Conservation (phyloP, 2,113 vertebrate species). For the Xyliphius kryptos region DNA sequence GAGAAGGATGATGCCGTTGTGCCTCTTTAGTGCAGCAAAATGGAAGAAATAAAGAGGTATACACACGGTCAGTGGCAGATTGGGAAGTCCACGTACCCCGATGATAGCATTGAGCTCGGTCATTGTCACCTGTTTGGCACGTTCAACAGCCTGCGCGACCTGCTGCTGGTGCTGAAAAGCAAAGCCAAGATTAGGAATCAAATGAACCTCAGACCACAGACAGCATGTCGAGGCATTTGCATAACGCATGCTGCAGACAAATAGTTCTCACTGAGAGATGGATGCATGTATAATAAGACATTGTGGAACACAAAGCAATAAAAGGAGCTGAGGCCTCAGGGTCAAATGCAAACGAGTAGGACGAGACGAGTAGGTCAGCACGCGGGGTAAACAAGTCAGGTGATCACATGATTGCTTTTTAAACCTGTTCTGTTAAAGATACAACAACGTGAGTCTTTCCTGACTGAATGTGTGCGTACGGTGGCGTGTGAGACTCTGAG, state of each 20-base stretch:
- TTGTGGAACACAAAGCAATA: background rate
- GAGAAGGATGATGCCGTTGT: constrained; percentile 50
- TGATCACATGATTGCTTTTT: too few relatives aligned
- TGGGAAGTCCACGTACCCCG: constrained; percentile 99
- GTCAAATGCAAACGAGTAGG: constrained; percentile 13
- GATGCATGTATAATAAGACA: constrained; percentile 13
- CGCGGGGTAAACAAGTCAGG: too few relatives aligned
- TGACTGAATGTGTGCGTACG: too few relatives aligned
- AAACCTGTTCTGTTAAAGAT: too few relatives aligned
- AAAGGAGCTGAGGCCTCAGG: constrained; percentile 7
- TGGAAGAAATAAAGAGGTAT: constrained; percentile 69
- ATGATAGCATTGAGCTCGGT: constrained; percentile 98
- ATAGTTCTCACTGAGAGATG: background rate
- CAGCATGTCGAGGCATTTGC: background rate
- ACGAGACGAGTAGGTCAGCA: background rate
- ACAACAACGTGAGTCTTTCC: too few relatives aligned
- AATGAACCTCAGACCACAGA: background rate
- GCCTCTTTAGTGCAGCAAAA: constrained; percentile 58
- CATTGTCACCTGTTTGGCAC: constrained; percentile 98
- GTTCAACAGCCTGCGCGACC: constrained; percentile 94
- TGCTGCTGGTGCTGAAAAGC: constrained; percentile 88
- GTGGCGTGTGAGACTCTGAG: too few relatives aligned
- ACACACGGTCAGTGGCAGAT: constrained; percentile 97
- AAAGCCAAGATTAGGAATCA: background rate
- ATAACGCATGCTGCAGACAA: constrained; percentile 14